These are phyloP conservation scores for Galerucella nymphaeae DNA, from an alignment of 2,888 invertebrate species.

Conservation along the genomic window DNA sequence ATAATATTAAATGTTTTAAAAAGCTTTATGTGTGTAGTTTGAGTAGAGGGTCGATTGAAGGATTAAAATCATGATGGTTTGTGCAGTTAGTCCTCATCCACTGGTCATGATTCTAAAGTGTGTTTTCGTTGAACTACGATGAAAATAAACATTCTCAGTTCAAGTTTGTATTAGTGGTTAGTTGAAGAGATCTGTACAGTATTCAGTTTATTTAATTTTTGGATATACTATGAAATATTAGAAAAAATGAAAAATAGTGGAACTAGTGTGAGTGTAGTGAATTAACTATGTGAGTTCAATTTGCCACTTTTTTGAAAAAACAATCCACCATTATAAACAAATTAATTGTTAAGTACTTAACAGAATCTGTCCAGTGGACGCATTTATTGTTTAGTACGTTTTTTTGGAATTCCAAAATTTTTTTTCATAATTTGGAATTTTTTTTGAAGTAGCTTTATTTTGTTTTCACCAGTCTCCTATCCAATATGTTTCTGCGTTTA, in stretches of 20 bases:
- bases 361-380: no score
- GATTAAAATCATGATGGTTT: background rate
- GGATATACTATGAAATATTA: background rate
- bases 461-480: no score
- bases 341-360: no score
- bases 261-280: background rate
- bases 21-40: background rate
- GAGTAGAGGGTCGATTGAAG: background rate
- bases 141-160: constrained; percentile 25
- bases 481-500: no score
- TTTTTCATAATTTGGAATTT: no score
- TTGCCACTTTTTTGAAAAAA: no score
- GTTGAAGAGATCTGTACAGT: background rate
- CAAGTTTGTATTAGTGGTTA: constrained; percentile 11
- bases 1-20: background rate
- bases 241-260: background rate
- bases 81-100: constrained; percentile 21
- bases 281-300: background rate
- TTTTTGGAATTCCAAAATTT: no score
- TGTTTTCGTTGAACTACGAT: constrained; percentile 27
- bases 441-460: no score
- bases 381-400: no score
- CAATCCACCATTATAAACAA: no score
- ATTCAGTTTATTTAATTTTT: background rate
- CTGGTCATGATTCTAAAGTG: constrained; percentile 27